A percentile compares a stretch with the other conserved stretches of the same genome.
phyloP scores from a whole-genome alignment of 2,797 vertebrate genomes.

The Siniperca undulata region DNA sequence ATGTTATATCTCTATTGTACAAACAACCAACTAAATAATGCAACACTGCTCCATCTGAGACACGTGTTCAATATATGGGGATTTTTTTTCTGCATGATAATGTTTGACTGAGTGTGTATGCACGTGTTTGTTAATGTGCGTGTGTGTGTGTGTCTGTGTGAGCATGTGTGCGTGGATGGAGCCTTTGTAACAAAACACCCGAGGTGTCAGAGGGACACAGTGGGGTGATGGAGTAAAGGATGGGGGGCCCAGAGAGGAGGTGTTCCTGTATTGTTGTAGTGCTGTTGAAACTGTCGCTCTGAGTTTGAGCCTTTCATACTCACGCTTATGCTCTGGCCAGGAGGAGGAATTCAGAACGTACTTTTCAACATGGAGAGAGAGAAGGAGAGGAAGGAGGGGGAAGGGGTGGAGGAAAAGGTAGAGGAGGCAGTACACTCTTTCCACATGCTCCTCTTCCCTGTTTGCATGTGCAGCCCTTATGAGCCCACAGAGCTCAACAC shows the following conservation, averaged over 20 bases:
- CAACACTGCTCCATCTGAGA: conserved; percentile 65
- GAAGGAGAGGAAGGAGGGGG: conserved; percentile 33
- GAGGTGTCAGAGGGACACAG: conserved; percentile 74
- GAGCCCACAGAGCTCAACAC: conserved; percentile 23
- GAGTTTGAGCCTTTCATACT: conserved; percentile 71
- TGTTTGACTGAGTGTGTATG: conserved; percentile 23
- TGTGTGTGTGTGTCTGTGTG: conserved; percentile 10
- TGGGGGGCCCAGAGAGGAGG: conserved; percentile 69
- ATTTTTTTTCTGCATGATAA: conserved; percentile 43
- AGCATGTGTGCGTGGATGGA: conserved; percentile 29
- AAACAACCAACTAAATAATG: conserved; percentile 60
- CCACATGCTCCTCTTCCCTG: conserved; percentile 55
- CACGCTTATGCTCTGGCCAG: conserved; percentile 56
- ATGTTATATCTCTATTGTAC: conserved; percentile 51
- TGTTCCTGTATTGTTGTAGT: conserved; percentile 78
- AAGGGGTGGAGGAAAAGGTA: conserved; percentile 30
- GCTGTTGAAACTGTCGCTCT: conserved; percentile 79
- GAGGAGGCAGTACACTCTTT: conserved; percentile 42
- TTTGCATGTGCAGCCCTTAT: conserved; percentile 59
- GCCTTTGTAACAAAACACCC: conserved; percentile 80
- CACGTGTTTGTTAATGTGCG: conserved; percentile 1
- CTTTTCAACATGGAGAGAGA: conserved; percentile 54
- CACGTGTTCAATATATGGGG: conserved; percentile 53
- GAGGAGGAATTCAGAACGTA: conserved; percentile 50
- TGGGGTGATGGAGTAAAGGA: conserved; percentile 66